Conservation (phyloP, 2,888 invertebrate species). For the Prosapia bicincta region DNA sequence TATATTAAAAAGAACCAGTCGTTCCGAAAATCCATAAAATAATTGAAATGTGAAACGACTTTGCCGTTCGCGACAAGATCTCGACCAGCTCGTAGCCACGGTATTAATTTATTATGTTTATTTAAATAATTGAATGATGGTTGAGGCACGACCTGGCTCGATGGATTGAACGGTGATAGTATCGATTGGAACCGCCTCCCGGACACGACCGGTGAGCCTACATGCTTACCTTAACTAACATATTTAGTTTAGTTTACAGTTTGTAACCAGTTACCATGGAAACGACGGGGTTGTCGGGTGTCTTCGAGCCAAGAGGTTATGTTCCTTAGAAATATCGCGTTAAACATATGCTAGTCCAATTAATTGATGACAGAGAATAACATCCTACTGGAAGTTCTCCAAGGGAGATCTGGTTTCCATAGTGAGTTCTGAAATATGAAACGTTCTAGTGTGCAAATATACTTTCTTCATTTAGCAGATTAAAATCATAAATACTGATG, state of each 20-base stretch:
- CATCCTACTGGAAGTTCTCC: too few relatives aligned
- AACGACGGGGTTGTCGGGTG: too few relatives aligned
- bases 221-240: background rate
- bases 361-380: too few relatives aligned
- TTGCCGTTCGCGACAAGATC: background rate
- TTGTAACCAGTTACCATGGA: background rate
- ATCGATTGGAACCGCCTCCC: slow-evolving; percentile 5
- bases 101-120: slow-evolving; percentile 29
- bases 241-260: background rate
- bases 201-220: background rate
- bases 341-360: too few relatives aligned
- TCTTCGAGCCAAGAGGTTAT: too few relatives aligned
- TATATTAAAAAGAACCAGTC: background rate
- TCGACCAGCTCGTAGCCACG: background rate
- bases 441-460: too few relatives aligned
- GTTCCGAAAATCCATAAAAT: background rate
- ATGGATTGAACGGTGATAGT: slow-evolving; percentile 20
- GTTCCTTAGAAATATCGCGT: too few relatives aligned
- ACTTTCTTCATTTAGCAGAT: too few relatives aligned
- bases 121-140: slow-evolving; percentile 28
- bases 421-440: too few relatives aligned
- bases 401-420: too few relatives aligned
- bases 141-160: slow-evolving; percentile 13
- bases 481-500: too few relatives aligned
- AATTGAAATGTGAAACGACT: background rate